These are phyloP conservation scores for Marasmarcha lunaedactyla DNA, from an alignment of 2,888 invertebrate species.

Conservation along the genomic window DNA sequence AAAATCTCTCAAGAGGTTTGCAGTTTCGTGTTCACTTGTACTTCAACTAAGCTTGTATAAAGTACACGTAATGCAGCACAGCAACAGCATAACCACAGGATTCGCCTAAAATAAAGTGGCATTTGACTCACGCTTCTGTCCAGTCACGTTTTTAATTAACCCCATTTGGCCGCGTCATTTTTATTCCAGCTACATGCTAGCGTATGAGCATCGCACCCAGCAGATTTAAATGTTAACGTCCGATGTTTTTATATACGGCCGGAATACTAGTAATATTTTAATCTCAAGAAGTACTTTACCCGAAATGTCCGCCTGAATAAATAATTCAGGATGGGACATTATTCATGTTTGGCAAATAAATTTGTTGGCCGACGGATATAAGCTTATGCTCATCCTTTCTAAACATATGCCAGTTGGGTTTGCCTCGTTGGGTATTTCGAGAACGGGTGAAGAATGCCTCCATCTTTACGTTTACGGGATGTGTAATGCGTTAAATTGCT, in stretches of 20 bases:
- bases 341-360: conserved; percentile 47
- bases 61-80: too few species aligned
- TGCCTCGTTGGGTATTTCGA: conserved; percentile 31
- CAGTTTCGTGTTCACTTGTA: too few species aligned
- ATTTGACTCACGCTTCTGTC: conserved; percentile 17
- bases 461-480: conserved; percentile 46
- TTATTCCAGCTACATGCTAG: conserved; percentile 35
- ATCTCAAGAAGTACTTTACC: neutral
- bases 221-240: neutral
- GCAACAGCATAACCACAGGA: too few species aligned
- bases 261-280: neutral
- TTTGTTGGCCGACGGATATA: conserved; percentile 40
- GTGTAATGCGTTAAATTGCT: conserved; percentile 65
- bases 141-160: conserved; percentile 53
- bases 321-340: conserved; percentile 29
- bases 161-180: conserved; percentile 25
- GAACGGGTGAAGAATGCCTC: conserved; percentile 54
- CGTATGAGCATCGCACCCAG: conserved; percentile 25
- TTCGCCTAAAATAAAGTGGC: too few species aligned
- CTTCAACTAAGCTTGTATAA: too few species aligned
- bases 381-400: conserved; percentile 45
- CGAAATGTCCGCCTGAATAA: conserved; percentile 18
- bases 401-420: conserved; percentile 36
- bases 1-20: too few species aligned
- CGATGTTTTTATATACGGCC: conserved; percentile 2